Evolutionary conservation across 2,797 vertebrate genomes (phyloP).

Genomic region (Enteromius trimaculatus): DNA sequence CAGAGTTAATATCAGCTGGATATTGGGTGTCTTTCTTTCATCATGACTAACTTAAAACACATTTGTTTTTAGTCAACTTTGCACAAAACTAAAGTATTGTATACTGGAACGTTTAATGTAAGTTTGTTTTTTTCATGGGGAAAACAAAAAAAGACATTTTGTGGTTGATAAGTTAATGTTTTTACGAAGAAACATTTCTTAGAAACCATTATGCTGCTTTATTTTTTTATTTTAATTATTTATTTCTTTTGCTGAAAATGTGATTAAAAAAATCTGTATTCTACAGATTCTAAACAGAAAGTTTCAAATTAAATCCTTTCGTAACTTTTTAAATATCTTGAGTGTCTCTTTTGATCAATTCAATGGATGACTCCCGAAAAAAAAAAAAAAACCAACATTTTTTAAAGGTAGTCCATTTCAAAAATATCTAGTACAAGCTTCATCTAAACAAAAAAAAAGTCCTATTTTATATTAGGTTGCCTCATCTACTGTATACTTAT

Average conservation of each 20-base stretch:
- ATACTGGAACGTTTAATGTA: not conserved
- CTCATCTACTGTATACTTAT: too few species aligned
- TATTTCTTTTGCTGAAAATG: not conserved
- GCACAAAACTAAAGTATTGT: not conserved
- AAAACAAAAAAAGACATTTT: not conserved
- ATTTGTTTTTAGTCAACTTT: not conserved
- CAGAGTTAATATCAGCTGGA: conserved; percentile 3
- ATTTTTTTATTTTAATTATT: too few species aligned
- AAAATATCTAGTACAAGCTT: not conserved
- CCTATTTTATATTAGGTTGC: too few species aligned
- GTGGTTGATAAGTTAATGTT: not conserved
- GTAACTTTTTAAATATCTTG: too few species aligned
- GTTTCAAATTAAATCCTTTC: too few species aligned
- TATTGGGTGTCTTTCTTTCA: not conserved
- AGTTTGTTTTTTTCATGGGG: too few species aligned
- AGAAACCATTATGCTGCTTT: not conserved
- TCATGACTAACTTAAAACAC: not conserved
- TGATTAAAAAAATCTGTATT: too few species aligned
- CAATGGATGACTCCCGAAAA: not conserved
- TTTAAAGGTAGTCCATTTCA: too few species aligned
- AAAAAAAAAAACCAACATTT: too few species aligned
- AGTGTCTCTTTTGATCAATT: not conserved
- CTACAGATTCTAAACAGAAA: not conserved
- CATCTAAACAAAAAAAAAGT: not conserved
- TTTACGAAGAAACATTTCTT: not conserved